phyloP scores from a whole-genome alignment of 1,140 invertebrate species.

The Neodiprion lecontei region DNA sequence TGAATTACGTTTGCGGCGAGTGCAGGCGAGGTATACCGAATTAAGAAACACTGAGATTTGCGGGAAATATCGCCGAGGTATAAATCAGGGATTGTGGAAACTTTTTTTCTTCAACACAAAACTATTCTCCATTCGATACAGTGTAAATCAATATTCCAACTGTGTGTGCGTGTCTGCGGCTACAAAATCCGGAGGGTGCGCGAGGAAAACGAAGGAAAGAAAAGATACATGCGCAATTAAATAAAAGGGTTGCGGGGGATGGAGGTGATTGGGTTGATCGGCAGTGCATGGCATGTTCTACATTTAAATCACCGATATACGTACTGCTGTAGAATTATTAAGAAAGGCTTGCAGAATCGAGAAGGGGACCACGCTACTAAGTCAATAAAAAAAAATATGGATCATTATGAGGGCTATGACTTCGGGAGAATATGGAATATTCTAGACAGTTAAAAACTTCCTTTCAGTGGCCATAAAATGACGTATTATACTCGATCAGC shows the following conservation, averaged over 20 bases:
- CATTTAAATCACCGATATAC: not conserved
- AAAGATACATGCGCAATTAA: not conserved
- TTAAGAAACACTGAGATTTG: conserved; percentile 60
- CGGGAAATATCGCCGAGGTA: conserved; percentile 59
- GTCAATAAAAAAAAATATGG: not conserved
- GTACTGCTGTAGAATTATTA: not conserved
- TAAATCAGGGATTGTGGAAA: conserved; percentile 54
- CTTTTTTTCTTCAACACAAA: conserved; percentile 41
- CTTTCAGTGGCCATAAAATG: conserved; percentile 45
- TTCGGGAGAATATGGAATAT: conserved; percentile 35
- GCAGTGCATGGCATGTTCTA: no score
- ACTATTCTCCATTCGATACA: conserved; percentile 37
- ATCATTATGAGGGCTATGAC: conserved; percentile 26
- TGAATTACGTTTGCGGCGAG: conserved; percentile 46
- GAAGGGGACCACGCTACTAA: not conserved
- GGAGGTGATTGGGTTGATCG: not conserved
- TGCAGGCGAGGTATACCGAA: conserved; percentile 50
- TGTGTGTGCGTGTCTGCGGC: conserved; percentile 10
- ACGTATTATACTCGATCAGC: conserved; percentile 25
- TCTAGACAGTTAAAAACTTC: conserved; percentile 45
- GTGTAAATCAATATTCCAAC: conserved; percentile 29
- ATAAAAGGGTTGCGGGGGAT: not conserved
- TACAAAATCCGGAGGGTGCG: not conserved
- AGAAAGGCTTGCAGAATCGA: not conserved
- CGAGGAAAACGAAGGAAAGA: not conserved